These are phyloP conservation scores for Drosophila robusta DNA, from an alignment of 2,888 invertebrate genomes.

Conservation along the genomic window DNA sequence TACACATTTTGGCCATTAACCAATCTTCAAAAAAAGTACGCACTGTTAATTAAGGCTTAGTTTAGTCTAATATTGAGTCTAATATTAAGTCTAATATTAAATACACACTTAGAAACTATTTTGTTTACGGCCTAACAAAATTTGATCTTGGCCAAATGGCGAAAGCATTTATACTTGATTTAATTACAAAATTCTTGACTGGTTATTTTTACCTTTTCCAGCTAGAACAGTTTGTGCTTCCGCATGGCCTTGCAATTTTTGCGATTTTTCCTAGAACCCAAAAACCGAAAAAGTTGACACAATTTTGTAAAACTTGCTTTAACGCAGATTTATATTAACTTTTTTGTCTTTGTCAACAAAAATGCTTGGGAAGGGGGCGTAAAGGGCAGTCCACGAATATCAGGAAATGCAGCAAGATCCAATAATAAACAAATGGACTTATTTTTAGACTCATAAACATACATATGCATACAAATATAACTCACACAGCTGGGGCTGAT, in stretches of 20 bases:
- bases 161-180: no score
- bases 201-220: background rate
- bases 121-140: no score
- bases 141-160: no score
- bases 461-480: background rate
- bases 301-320: slow-evolving; percentile 17
- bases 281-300: slow-evolving; percentile 18
- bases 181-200: no score
- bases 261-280: slow-evolving; percentile 32
- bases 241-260: slow-evolving; percentile 5
- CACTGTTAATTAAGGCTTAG: no score
- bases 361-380: background rate
- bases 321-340: slow-evolving; percentile 5
- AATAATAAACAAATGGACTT: slow-evolving; percentile 5
- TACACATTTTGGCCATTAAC: no score
- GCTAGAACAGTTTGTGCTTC: background rate
- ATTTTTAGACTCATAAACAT: background rate
- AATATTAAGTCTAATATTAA: no score
- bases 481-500: slow-evolving; percentile 21
- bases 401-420: slow-evolving; percentile 34
- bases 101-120: no score
- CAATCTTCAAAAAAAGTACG: no score
- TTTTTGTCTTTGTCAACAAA: slow-evolving; percentile 11
- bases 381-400: background rate
- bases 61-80: no score